phyloP scores from a whole-genome alignment of 1,140 invertebrate genomes.

The Leptopilina clavipes region DNA sequence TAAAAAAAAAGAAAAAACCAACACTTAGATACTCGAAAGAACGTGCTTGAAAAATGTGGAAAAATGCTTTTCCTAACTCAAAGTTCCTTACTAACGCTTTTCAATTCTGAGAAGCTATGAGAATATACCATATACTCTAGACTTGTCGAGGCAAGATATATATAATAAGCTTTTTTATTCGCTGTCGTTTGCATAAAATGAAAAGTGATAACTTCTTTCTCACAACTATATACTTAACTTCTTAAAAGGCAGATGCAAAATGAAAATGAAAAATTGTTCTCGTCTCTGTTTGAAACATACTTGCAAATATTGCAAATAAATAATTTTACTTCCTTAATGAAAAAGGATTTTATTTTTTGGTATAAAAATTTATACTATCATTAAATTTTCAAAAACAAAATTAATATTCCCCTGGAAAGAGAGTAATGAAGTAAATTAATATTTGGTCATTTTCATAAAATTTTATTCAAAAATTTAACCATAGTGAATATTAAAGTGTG shows the following conservation, averaged over 20 bases:
- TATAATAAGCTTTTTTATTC: conserved; percentile 9
- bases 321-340: too few species aligned
- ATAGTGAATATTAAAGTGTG: too few species aligned
- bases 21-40: background rate
- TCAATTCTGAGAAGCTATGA: conserved; percentile 12
- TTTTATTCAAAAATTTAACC: too few species aligned
- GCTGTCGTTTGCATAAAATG: conserved; percentile 19
- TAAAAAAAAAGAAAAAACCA: background rate
- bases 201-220: conserved; percentile 11
- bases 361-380: too few species aligned
- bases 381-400: too few species aligned
- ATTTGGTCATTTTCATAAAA: too few species aligned
- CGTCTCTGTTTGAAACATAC: background rate
- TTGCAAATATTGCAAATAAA: background rate
- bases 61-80: conserved; percentile 19
- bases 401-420: too few species aligned
- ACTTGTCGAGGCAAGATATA: background rate
- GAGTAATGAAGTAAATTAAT: too few species aligned
- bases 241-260: background rate
- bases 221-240: background rate
- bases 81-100: conserved; percentile 9
- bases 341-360: too few species aligned
- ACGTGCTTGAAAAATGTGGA: conserved; percentile 14
- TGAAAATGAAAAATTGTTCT: background rate
- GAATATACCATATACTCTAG: background rate